Base-by-base conservation (phyloP, 2,888 invertebrate species). In the Heliconius aoede region DNA sequence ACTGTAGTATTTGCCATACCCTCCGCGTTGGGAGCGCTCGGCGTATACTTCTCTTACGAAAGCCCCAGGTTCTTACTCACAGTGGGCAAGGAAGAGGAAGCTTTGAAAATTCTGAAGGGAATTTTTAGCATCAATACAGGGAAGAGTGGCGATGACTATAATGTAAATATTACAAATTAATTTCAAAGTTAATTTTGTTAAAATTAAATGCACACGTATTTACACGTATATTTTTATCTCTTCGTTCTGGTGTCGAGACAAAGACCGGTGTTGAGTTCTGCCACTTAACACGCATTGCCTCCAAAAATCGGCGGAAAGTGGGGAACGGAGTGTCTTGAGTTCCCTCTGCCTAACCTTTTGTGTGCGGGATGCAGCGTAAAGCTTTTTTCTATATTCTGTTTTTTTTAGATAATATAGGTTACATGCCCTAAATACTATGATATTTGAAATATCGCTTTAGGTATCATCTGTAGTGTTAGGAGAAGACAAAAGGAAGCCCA, bases 1-100 rank as follows among this genome's bases (percentile, higher is more conserved):
- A 89, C 96, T 26, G 88, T 96, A 1, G 85, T 96, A 1, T 95
- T 96, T 82, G 95, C 96, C 0, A 28, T 96, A 0, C 96, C 97
- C 0, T 95, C 96, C 77, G 84, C 96, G 0, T 36, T 96, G 0
- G 95, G 96, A 0, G 95, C 96, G 0, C 18, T 95, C 0, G 94
- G 95, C 1, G 87, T 96, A 1, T 86, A 91, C 1, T 90, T 87
- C 51, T 90, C 96, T 13, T 97, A 96, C 0, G 98, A 98, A 87
- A 97, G 97, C 80, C 98, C 98, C 0, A 97, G 97, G 86, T 98
- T 96, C 84, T 90, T 96, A 67, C 90, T 97, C 15, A 90, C 95
- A 94, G 69, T 95, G 92, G 89, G 96, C 90, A 92, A 84, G 3
- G 84, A 89, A 3, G 90, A 95, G 0, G 92, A 95, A 75, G 96